Evolutionary conservation across 2,888 invertebrate genomes (phyloP), one percentile per base, ranked within the genome.

Genomic region (Sericinus montela): DNA sequence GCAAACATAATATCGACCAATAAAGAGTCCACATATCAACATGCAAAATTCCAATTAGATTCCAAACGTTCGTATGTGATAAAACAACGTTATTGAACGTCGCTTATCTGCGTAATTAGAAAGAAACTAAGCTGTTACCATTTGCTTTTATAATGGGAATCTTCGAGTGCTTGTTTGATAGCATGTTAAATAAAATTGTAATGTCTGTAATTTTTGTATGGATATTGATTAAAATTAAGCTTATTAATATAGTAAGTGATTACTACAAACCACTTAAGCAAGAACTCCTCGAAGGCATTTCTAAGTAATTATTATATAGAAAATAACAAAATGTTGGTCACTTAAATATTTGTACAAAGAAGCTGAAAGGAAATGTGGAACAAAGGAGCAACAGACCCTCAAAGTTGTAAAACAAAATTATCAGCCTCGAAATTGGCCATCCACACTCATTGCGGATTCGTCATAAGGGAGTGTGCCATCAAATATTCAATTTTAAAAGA

Each of bases 401-500:
- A 53, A 56, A 52, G 55, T 52, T 54, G 51, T 80, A 79, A 72
- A 80, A 83, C 3, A 87, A 84, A 81, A 85, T 84, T 74, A 82
- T 80, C 79, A 70, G 62, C 70, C 72, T 58, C 75, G 62, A 67
- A 78, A 75, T 77, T 65, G 75, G 78, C 73, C 72, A 72, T 77
- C 72, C 64, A 67, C 68, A 67, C 72, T 76, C 76, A 68, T 72
- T 71, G 72, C 69, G 77, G 74, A 86, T 82, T 86, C 81, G 80
- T 85, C 83, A 82, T 82, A 76, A 83, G 84, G 83, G 87, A 85
- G 83, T 71, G 75, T 71, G 76, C 71, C 87, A 88, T 88, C 87
- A 88, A 88, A 88, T 88, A 88, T 88, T 88, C 86, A 88, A 88
- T 87, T 88, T 88, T 88, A 88, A 88, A 88, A 86, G 82, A 82